Percentiles rank a stretch among this genome's conserved stretches.
These are phyloP conservation scores for Dicranocentrus wangi DNA, from an alignment of 2,888 invertebrate species.

Conservation along the genomic window DNA sequence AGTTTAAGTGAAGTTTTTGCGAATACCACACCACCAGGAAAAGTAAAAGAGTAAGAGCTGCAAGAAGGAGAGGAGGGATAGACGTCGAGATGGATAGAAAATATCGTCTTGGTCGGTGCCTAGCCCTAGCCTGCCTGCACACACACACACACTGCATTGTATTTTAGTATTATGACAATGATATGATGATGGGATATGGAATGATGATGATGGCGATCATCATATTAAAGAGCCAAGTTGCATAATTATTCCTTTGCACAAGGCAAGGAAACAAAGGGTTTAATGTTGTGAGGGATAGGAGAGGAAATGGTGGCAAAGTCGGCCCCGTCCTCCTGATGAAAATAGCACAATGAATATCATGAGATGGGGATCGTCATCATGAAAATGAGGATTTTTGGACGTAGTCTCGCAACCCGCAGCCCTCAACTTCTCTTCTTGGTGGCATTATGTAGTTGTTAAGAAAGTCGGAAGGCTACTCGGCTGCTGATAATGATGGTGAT, in stretches of 20 bases:
- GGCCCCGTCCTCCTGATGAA: neutral
- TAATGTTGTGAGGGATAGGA: constrained; percentile 38
- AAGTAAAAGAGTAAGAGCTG: no score
- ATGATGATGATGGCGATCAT: constrained; percentile 25
- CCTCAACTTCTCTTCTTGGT: neutral
- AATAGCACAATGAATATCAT: neutral
- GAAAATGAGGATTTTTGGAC: neutral
- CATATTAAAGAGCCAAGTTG: constrained; percentile 36
- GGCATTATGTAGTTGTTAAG: neutral
- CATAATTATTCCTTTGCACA: constrained; percentile 35
- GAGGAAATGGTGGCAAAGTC: neutral
- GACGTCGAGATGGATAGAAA: neutral
- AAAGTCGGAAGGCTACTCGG: no score
- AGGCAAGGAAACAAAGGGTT: constrained; percentile 31
- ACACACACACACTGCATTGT: constrained; percentile 1
- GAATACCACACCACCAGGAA: no score
- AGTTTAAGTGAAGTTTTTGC: neutral
- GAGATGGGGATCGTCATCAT: neutral
- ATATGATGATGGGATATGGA: constrained; percentile 4
- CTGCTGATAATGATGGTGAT: constrained; percentile 20
- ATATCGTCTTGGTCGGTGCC: neutral
- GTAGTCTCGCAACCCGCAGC: neutral
- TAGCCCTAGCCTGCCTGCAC: no score
- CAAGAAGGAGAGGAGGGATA: neutral
- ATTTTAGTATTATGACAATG: constrained; percentile 26